Base-by-base conservation (phyloP, 2,797 vertebrate genomes). In the Gallinago solitaria region DNA sequence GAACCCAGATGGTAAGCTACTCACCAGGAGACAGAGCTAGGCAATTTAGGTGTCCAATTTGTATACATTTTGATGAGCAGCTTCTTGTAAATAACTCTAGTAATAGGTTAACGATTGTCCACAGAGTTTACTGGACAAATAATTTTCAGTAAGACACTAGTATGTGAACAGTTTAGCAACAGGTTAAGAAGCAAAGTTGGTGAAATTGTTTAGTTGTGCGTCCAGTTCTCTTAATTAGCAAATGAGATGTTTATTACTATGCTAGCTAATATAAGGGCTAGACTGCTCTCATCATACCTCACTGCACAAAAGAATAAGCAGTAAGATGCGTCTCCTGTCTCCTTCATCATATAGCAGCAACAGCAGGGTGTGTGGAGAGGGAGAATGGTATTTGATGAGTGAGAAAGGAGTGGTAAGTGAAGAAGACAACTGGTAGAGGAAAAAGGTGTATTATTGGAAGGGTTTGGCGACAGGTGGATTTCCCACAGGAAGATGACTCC, bases 381-480 rank as follows among this genome's bases (percentile, higher is more conserved):
- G 43, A 63, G 51, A 74, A 30, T 9, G n/a, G 33, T 45, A 59
- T 79, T 51, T 69, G 59, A 14, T 68, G 76, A 32, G 17, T 45
- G 51, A 91, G 69, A 88, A 60, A 18, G 47, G 78, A 89, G 65
- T 51, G 41, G 37, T 75, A 23, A 43, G 33, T 16, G 33, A 87
- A 93, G 53, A 61, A 87, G 75, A 20, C 63, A 68, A 59, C 32
- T 77, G 73, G 50, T 81, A 37, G 57, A 83, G 30, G 56, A 89
- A 71, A 37, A 77, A 81, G 28, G 75, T 60, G 33, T 64, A 64
- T 91, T 93, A 37, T 57, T 59, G 54, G 45, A 74, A 84, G 75
- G 33, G 39, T 77, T 56, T 74, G 53, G 50, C 73, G 79, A 32
- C 33, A 50, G 39, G 27, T 81, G 63, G 65, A 71, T 92, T 93